These are phyloP conservation scores for Ciconia maguari DNA, from an alignment of 2,113 vertebrate genomes.

Conservation along the genomic window DNA sequence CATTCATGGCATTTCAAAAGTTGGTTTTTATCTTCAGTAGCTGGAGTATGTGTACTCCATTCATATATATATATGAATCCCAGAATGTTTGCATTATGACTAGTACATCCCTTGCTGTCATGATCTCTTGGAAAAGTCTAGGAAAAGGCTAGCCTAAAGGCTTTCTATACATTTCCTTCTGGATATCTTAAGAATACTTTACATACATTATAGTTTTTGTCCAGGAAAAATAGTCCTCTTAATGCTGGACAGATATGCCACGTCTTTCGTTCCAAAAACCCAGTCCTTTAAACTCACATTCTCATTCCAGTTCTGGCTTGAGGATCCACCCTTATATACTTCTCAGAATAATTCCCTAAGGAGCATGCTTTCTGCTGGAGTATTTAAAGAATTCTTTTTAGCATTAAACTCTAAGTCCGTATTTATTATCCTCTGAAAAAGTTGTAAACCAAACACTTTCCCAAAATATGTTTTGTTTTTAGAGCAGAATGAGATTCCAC, in stretches of 20 bases:
- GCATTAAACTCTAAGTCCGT: background rate
- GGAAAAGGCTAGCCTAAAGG: background rate
- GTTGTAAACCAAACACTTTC: background rate
- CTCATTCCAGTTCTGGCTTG: background rate
- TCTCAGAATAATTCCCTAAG: background rate
- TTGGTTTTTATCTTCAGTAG: background rate
- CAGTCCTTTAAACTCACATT: background rate
- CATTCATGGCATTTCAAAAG: background rate
- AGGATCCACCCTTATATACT: background rate
- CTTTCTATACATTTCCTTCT: background rate
- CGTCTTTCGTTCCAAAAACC: rapidly evolving
- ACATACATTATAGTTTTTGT: background rate
- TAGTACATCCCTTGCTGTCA: background rate
- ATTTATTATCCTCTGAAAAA: background rate
- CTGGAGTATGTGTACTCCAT: background rate
- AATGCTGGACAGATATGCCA: background rate
- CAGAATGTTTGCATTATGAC: background rate
- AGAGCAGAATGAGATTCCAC: background rate
- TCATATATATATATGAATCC: background rate
- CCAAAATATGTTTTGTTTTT: background rate
- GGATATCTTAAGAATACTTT: background rate
- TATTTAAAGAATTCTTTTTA: background rate
- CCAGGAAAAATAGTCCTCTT: background rate
- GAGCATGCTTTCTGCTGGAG: background rate
- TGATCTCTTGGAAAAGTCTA: background rate